These are phyloP conservation scores for Nematostella vectensis DNA, from an alignment of 92 coral and sea anemone genomes.

Conservation along the genomic window DNA sequence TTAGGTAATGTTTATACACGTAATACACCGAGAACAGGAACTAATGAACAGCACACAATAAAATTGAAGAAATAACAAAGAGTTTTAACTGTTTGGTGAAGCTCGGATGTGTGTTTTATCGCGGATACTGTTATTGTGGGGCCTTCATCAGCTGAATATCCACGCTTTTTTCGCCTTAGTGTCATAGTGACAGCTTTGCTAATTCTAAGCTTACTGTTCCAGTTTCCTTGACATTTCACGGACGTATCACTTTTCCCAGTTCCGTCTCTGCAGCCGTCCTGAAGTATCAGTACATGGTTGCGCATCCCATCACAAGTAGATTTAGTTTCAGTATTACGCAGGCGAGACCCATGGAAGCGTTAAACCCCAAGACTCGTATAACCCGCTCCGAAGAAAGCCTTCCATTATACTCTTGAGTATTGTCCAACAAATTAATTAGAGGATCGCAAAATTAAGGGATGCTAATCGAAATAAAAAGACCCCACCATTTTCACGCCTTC, in stretches of 20 bases:
- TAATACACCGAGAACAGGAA: not conserved
- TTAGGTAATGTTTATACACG: not conserved
- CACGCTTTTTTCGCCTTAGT: too few relatives aligned
- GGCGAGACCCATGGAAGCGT: too few relatives aligned
- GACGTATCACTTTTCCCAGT: not conserved
- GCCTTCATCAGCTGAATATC: too few relatives aligned
- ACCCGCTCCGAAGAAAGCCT: conserved; percentile 6
- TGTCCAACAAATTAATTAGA: conserved; percentile 36
- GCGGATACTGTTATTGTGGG: too few relatives aligned
- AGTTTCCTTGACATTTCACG: not conserved
- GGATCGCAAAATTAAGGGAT: conserved; percentile 33
- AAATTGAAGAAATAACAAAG: not conserved
- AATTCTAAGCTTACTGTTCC: not conserved
- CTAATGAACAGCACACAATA: not conserved
- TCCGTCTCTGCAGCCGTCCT: not conserved
- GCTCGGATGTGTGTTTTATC: not conserved
- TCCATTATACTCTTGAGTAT: conserved; percentile 13
- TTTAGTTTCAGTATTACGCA: not conserved
- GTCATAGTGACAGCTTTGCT: not conserved
- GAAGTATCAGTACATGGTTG: not conserved
- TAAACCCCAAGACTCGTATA: too few relatives aligned
- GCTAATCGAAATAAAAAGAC: conserved; percentile 47
- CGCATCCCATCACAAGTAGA: not conserved
- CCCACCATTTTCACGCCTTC: conserved; percentile 72
- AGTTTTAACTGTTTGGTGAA: too few relatives aligned